These are phyloP conservation scores for Lacerta bilineata DNA, from an alignment of 2,797 vertebrate genomes.

Conservation along the genomic window DNA sequence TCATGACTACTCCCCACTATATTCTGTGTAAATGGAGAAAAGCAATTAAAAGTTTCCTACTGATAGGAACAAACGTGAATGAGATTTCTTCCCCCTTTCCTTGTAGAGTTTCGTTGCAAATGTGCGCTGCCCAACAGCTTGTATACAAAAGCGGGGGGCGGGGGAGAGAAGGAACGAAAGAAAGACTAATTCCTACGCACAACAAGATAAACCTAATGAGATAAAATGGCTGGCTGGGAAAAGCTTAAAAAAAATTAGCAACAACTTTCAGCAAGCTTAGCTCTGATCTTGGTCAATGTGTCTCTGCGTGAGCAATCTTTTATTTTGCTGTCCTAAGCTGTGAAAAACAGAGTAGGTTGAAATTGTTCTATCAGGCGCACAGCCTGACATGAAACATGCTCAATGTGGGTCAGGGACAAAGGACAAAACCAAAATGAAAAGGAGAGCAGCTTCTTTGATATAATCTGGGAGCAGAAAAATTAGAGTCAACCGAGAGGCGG, in stretches of 20 bases:
- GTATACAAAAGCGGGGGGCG: neutral
- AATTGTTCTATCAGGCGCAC: conserved; percentile 41
- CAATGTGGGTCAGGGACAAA: neutral
- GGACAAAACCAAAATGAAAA: conserved; percentile 9
- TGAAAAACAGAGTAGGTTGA: conserved; percentile 19
- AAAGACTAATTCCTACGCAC: neutral
- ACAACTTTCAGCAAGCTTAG: conserved; percentile 26
- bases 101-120: conserved; percentile 13
- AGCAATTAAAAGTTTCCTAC: conserved; percentile 29
- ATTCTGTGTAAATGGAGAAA: conserved; percentile 45
- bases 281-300: conserved; percentile 18
- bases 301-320: conserved; percentile 17
- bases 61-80: conserved; percentile 27
- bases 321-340: conserved; percentile 24
- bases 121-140: conserved; percentile 14
- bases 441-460: neutral
- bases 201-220: conserved; percentile 22
- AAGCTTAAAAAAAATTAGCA: neutral
- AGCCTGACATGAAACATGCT: conserved; percentile 32
- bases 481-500: neutral
- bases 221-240: conserved; percentile 28
- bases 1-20: conserved; percentile 42
- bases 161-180: too few species aligned
- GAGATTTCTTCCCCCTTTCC: conserved; percentile 36
- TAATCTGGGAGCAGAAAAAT: neutral